Conservation (phyloP, 2,113 vertebrate genomes). For the Trogon surrucura region DNA sequence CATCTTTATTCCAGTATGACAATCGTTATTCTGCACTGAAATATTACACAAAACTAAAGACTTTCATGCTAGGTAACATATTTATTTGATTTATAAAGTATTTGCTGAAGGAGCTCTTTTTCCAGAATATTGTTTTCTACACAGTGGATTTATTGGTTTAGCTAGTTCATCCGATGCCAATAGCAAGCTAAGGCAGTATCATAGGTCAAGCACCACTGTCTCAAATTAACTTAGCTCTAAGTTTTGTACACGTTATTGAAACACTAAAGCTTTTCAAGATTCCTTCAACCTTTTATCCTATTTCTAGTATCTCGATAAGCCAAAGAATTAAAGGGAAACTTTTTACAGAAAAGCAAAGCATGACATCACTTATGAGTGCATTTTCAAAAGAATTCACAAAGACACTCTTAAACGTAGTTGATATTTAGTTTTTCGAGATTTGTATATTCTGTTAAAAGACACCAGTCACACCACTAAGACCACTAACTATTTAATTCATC, state of each 20-base stretch:
- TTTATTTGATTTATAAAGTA: not conserved
- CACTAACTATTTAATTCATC: not conserved
- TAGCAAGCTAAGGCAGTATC: not conserved
- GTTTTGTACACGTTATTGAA: not conserved
- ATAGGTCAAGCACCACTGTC: slow-evolving; percentile 38
- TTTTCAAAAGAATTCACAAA: not conserved
- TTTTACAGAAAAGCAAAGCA: not conserved
- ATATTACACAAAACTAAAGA: not conserved
- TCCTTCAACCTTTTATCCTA: not conserved
- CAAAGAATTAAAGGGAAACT: not conserved
- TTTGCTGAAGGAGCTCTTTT: not conserved
- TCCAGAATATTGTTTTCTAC: not conserved
- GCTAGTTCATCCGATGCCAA: slow-evolving; percentile 17
- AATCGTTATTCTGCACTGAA: not conserved
- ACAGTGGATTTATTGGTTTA: slow-evolving; percentile 54
- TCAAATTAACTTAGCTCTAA: slow-evolving; percentile 40
- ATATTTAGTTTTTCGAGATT: not conserved
- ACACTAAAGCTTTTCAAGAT: not conserved
- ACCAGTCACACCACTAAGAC: not conserved
- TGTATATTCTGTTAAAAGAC: not conserved
- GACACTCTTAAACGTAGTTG: not conserved
- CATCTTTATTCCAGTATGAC: not conserved
- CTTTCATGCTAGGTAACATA: not conserved
- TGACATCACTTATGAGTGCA: not conserved
- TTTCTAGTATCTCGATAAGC: not conserved